Evolutionary conservation across 2,113 vertebrate genomes (phyloP), one percentile per base, ranked within the genome.

Genomic region (Bucco capensis): DNA sequence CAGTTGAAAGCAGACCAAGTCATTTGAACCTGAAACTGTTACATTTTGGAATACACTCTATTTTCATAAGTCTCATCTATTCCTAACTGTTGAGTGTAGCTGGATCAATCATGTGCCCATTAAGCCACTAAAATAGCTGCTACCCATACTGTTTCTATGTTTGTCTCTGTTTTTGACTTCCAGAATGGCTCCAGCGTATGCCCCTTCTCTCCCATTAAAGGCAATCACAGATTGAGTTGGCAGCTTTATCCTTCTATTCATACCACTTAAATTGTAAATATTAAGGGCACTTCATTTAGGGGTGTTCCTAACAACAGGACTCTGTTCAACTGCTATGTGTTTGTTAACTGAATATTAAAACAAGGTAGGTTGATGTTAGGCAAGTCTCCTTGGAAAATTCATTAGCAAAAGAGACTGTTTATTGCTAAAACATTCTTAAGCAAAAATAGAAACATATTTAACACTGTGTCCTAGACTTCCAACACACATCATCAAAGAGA

Each of bases 261-360:
- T 92, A 96, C 83, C 91, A 84, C 25, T 85, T 8, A 5, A 75
- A 94, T 91, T 83, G 70, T 94, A 95, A 96, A 54, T 94, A 97
- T 93, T 92, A 96, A 40, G 77, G 93, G 91, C 74, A 95, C 94
- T 97, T 97, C 77, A 83, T 86, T 50, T 86, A 88, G 44, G 88
- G 92, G 72, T 87, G 91, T 87, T 96, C 83, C 90, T 93, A 92
- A 97, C 78, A 78, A 89, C 0, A 4, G 87, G 91, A 96, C 13
- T 22, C 72, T 74, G 76, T 95, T 94, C 96, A 97, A 85, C 81
- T 91, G 92, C 92, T 89, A 84, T 77, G 67, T 89, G 89, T 97
- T 91, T 94, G 81, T 93, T 96, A 96, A 95, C 83, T 66, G 77
- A 97, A 96, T 86, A 78, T 90, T 96, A 93, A 97, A 96, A 97